Percentiles rank a stretch among this genome's conserved stretches.
Conservation (phyloP, 2,113 vertebrate species). For the Sinocyclocheilus maitianheensis region DNA sequence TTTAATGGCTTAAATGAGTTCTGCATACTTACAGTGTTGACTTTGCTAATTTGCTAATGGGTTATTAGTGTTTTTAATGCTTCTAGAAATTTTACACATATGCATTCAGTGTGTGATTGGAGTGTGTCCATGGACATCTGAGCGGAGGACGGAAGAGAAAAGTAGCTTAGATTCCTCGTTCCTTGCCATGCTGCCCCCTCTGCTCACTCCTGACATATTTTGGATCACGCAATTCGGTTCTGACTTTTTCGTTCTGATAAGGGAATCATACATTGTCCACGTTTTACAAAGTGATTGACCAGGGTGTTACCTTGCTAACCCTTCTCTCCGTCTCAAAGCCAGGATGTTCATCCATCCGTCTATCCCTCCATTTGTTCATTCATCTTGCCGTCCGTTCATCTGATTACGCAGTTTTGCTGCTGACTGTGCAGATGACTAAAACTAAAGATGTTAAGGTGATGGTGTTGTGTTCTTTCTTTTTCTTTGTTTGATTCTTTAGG, state of each 20-base stretch:
- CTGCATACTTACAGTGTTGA: conserved; percentile 1
- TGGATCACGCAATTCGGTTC: conserved; percentile 19
- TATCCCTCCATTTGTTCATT: conserved; percentile 26
- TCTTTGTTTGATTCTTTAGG: conserved; percentile 74
- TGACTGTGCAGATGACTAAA: neutral
- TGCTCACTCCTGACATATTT: conserved; percentile 38
- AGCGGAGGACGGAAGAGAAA: conserved; percentile 29
- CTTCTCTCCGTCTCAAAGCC: conserved; percentile 64
- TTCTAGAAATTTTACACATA: neutral
- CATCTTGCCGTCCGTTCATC: conserved; percentile 16
- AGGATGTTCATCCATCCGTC: conserved; percentile 53
- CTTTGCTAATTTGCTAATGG: conserved; percentile 23
- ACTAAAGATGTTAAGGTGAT: neutral
- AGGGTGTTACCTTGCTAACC: conserved; percentile 64
- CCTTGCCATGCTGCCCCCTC: conserved; percentile 55
- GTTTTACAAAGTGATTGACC: neutral
- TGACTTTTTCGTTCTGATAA: conserved; percentile 13
- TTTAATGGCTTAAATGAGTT: neutral
- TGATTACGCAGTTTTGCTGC: conserved; percentile 57
- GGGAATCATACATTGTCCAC: conserved; percentile 7
- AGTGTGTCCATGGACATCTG: conserved; percentile 36
- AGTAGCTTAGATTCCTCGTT: conserved; percentile 25
- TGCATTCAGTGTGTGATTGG: conserved; percentile 14
- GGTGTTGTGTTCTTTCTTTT: neutral
- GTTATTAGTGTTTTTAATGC: conserved; percentile 1